Conservation (phyloP, 2,113 vertebrate genomes). For the Origma solitaria region DNA sequence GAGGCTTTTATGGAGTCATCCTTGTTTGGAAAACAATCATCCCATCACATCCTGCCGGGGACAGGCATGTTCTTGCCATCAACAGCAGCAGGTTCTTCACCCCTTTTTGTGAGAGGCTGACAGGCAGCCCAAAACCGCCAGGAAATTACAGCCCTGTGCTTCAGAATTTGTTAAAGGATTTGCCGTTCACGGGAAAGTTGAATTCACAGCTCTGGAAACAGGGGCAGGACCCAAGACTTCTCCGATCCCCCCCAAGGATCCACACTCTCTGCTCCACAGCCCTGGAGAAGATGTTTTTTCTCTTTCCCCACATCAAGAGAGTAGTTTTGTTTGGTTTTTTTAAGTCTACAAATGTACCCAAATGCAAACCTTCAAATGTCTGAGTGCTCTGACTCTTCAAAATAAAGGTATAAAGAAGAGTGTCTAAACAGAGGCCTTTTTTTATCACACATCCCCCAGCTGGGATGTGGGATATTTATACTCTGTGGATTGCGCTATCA, state of each 20-base stretch:
- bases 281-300: not conserved
- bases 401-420: not conserved
- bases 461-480: fast-evolving
- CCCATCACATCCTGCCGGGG: not conserved
- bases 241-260: not conserved
- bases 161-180: not conserved
- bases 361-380: not conserved
- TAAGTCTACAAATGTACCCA: not conserved
- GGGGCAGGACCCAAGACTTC: not conserved
- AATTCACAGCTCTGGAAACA: not conserved
- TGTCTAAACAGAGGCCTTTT: not conserved
- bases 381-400: not conserved
- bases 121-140: not conserved
- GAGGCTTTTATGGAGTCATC: not conserved
- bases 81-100: fast-evolving
- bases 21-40: not conserved
- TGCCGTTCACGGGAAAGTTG: fast-evolving
- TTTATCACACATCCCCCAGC: not conserved
- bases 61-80: fast-evolving
- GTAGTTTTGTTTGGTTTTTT: not conserved
- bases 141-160: not conserved
- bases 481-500: not conserved
- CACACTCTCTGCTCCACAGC: fast-evolving
- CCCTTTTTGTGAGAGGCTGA: not conserved
- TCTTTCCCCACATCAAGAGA: not conserved